phyloP scores from a whole-genome alignment of 2,797 vertebrate genomes.

The Caiman crocodilus region DNA sequence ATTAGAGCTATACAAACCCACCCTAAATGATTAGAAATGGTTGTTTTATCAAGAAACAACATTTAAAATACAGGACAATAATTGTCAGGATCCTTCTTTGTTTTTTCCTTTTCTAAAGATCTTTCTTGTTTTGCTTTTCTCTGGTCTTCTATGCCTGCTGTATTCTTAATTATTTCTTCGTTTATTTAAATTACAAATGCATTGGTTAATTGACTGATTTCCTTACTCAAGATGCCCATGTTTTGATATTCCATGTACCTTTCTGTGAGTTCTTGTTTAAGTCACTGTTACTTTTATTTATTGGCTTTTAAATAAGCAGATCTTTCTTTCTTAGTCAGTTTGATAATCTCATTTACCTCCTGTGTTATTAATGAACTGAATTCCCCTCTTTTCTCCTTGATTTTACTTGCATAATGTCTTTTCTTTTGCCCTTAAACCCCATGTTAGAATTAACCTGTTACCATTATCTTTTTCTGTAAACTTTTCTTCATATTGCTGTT shows the following conservation, averaged over 20 bases:
- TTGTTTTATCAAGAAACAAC: conserved; percentile 60
- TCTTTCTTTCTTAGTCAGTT: background rate
- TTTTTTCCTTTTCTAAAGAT: background rate
- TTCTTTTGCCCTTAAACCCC: background rate
- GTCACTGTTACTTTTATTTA: accelerated
- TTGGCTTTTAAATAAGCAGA: background rate
- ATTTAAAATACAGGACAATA: conserved; percentile 67
- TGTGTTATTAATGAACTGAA: background rate
- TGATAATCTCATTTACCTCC: background rate
- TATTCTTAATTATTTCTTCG: no score
- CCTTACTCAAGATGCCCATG: background rate
- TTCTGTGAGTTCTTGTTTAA: background rate
- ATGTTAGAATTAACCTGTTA: background rate
- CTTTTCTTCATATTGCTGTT: background rate
- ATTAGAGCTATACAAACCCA: conserved; percentile 41
- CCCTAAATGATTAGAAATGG: conserved; percentile 59
- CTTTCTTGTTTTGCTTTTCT: background rate
- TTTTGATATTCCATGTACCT: background rate
- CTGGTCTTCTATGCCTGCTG: background rate
- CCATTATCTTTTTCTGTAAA: background rate
- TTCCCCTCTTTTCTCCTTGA: background rate
- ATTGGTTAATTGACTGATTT: background rate
- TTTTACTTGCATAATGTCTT: background rate
- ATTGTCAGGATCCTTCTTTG: conserved; percentile 40
- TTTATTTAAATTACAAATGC: no score